Conservation (phyloP, 2,888 invertebrate species). For the Hypomecis atomaria region DNA sequence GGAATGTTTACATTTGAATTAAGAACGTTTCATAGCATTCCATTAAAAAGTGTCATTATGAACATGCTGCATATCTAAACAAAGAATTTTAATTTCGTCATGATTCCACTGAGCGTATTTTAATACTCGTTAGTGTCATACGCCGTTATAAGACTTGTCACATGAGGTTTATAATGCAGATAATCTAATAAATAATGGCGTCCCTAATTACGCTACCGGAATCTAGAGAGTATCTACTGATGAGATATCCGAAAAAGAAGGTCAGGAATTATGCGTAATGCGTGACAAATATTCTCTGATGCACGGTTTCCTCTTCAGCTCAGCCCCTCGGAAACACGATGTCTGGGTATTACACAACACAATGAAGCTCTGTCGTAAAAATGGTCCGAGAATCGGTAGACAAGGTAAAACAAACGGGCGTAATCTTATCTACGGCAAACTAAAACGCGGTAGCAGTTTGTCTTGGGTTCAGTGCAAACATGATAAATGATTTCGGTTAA, state of each 20-base stretch:
- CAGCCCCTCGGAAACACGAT: slow-evolving; percentile 61
- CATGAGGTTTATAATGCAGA: slow-evolving; percentile 15
- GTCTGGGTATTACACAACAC: slow-evolving; percentile 68
- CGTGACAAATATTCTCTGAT: slow-evolving; percentile 41
- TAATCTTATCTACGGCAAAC: slow-evolving; percentile 83
- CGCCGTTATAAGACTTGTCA: slow-evolving; percentile 25
- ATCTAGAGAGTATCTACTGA: slow-evolving; percentile 12
- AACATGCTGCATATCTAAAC: slow-evolving; percentile 4
- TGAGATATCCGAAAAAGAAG: slow-evolving; percentile 17
- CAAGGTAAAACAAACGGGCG: slow-evolving; percentile 79
- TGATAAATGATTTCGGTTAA: slow-evolving; percentile 83
- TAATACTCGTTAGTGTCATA: slow-evolving; percentile 27
- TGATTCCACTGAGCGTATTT: slow-evolving; percentile 9
- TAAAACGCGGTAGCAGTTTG: slow-evolving; percentile 83
- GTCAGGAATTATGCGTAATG: slow-evolving; percentile 24
- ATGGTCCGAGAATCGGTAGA: slow-evolving; percentile 77
- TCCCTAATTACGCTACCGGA: slow-evolving; percentile 25
- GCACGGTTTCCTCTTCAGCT: slow-evolving; percentile 61
- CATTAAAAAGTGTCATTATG: background rate
- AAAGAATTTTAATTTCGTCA: slow-evolving; percentile 5
- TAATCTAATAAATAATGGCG: slow-evolving; percentile 21
- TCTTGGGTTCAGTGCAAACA: slow-evolving; percentile 81
- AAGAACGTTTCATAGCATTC: background rate
- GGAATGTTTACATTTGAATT: slow-evolving; percentile 70
- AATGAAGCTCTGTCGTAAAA: slow-evolving; percentile 79